phyloP scores from a whole-genome alignment of 2,888 invertebrate species.

The Drosophila prolongata region DNA sequence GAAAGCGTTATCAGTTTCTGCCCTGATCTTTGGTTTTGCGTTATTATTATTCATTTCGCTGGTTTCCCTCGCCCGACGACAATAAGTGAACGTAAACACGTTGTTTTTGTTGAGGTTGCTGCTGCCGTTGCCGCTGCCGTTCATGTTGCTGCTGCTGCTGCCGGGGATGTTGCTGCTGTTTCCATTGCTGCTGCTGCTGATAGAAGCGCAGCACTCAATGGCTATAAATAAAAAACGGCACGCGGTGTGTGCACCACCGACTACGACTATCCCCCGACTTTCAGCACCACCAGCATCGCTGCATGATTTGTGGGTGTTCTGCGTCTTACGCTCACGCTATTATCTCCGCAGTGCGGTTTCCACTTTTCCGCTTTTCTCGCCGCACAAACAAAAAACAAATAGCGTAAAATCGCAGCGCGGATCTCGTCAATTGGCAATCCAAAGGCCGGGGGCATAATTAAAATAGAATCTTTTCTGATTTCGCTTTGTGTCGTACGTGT shows the following conservation, averaged over 20 bases:
- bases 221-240: slow-evolving; percentile 76
- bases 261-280: slow-evolving; percentile 2
- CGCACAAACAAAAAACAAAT: slow-evolving; percentile 21
- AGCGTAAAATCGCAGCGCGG: slow-evolving; percentile 46
- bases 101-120: slow-evolving; percentile 19
- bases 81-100: slow-evolving; percentile 44
- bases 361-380: slow-evolving; percentile 65
- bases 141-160: slow-evolving; percentile 15
- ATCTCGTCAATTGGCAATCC: slow-evolving; percentile 68
- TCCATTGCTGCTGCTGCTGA: slow-evolving; percentile 27
- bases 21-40: slow-evolving; percentile 33
- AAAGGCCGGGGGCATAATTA: slow-evolving; percentile 71
- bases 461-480: slow-evolving; percentile 58
- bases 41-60: slow-evolving; percentile 45
- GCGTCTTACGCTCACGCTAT: slow-evolving; percentile 42
- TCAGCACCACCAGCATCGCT: slow-evolving; percentile 15
- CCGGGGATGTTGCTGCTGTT: slow-evolving; percentile 14
- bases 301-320: slow-evolving; percentile 64
- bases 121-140: slow-evolving; percentile 7
- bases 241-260: slow-evolving; percentile 57
- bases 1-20: slow-evolving; percentile 54
- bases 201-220: slow-evolving; percentile 40
- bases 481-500: slow-evolving; percentile 13
- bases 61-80: slow-evolving; percentile 45
- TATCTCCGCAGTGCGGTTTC: slow-evolving; percentile 48